Evolutionary conservation across 2,888 invertebrate species (phyloP).

Genomic region (Pammene aurita): DNA sequence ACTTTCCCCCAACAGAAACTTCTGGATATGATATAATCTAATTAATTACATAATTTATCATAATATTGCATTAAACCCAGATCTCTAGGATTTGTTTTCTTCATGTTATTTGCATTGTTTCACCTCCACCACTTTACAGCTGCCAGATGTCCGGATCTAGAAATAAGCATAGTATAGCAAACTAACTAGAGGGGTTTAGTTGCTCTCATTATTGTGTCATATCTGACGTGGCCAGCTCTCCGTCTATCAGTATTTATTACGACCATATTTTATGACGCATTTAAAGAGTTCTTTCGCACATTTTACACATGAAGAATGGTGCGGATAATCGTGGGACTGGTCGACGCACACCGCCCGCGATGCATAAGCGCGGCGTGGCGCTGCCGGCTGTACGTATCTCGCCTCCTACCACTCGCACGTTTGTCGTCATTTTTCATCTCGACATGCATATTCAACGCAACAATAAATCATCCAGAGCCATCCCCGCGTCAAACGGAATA

Average conservation of each 20-base stretch:
- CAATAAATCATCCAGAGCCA: slow-evolving; percentile 78
- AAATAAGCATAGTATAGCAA: too few species aligned
- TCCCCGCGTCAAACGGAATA: slow-evolving; percentile 72
- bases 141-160: too few species aligned
- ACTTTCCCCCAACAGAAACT: too few species aligned
- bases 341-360: slow-evolving; percentile 29
- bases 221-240: too few species aligned
- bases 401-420: slow-evolving; percentile 66
- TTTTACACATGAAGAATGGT: slow-evolving; percentile 1
- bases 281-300: not conserved
- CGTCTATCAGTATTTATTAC: not conserved
- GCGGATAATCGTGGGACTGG: slow-evolving; percentile 40
- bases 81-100: too few species aligned
- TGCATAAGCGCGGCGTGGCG: slow-evolving; percentile 33
- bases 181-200: too few species aligned
- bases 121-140: too few species aligned
- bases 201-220: too few species aligned
- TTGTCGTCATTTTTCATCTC: slow-evolving; percentile 80
- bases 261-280: not conserved
- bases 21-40: too few species aligned
- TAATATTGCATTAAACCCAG: too few species aligned
- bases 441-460: slow-evolving; percentile 82
- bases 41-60: too few species aligned
- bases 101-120: too few species aligned
- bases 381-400: slow-evolving; percentile 48